Conservation (phyloP, 1,140 invertebrate genomes). For the Trinorchestia longiramus region DNA sequence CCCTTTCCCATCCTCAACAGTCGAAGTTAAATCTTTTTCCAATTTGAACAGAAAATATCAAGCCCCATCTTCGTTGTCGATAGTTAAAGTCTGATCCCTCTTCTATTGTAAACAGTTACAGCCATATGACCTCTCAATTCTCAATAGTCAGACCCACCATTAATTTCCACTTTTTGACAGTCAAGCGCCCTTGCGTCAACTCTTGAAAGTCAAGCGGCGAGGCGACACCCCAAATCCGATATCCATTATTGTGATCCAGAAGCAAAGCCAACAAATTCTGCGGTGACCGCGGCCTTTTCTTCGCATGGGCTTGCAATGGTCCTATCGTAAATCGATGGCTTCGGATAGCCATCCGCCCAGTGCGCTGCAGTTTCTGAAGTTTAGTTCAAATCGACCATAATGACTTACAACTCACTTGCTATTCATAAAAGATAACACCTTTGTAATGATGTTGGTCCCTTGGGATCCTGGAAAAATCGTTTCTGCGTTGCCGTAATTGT, state of each 20-base stretch:
- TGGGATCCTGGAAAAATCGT: neutral
- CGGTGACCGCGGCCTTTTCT: neutral
- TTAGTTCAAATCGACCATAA: neutral
- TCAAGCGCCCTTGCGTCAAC: slow-evolving; percentile 3
- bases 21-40: neutral
- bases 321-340: slow-evolving; percentile 44
- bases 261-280: slow-evolving; percentile 47
- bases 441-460: slow-evolving; percentile 8
- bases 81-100: neutral
- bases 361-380: slow-evolving; percentile 21
- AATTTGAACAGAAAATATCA: neutral
- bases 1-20: neutral
- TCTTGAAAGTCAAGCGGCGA: slow-evolving; percentile 46
- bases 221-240: slow-evolving; percentile 22
- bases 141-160: neutral
- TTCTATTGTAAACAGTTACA: neutral
- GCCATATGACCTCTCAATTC: neutral
- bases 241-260: slow-evolving; percentile 48
- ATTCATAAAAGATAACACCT: slow-evolving; percentile 50
- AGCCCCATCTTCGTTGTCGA: neutral
- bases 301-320: neutral
- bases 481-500: slow-evolving; percentile 11
- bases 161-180: neutral
- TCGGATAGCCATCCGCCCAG: neutral
- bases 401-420: slow-evolving; percentile 36